Base-by-base conservation (phyloP, 1,140 invertebrate genomes). In the Octopus bimaculoides region DNA sequence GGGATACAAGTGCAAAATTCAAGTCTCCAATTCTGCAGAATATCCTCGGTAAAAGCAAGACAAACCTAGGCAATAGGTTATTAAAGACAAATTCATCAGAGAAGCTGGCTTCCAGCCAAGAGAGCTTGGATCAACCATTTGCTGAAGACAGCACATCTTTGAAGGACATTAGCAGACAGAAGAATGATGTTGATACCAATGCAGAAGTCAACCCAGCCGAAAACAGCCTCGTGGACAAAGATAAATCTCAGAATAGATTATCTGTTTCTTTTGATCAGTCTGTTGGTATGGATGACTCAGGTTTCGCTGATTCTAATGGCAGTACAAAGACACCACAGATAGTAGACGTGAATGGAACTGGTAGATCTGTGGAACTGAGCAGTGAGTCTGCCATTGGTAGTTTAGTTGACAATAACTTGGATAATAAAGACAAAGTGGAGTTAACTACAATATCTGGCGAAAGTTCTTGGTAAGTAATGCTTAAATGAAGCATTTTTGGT, bases 11-110 rank as follows among this genome's bases (percentile, higher is more conserved):
- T 12, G 82, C 85, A 14, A 83, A 85, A 77, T 86, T 86, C 78
- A 86, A 86, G 77, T 86, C 85, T 41, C 83, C 85, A 9, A 79
- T 86, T n/a, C 78, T 86, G 56, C 85, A 86, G 52, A 86, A 84
- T 56, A 75, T 86, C 1, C 81, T 87, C 69, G 85, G 85, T 53
- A 87, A 86, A 78, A 84, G 82, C 26, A 82, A 83, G 54, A 81
- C 81, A 10, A 71, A 71, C 66, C 66, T 54, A 80, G 81, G 56
- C 82, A 81, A 61, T 77, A 83, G 73, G 82, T 82, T 55, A 80
- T 79, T 66, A 54, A 82, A 75, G 83, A 83, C 10, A 77, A 81
- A 20, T 71, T 71, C 66, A 3, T 71, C 66, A 10, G 66, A 71
- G 66, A 71, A 71, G 26, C 66, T 71, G 17, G 66, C 17, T 71